Evolutionary conservation across 2,797 vertebrate species (phyloP).

Genomic region (Eulemur albifrons): DNA sequence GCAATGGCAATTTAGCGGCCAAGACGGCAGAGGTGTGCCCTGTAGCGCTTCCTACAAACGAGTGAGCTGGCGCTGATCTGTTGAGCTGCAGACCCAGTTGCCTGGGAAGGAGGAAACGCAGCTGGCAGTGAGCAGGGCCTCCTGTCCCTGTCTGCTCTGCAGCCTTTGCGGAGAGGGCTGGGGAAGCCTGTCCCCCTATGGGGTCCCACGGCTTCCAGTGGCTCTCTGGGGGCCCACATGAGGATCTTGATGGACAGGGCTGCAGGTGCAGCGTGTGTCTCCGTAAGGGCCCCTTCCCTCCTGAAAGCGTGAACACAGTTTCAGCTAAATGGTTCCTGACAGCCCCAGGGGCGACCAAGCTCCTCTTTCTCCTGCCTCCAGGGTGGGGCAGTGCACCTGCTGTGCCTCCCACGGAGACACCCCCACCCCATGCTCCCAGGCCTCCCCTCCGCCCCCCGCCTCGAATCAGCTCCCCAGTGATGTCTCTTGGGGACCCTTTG

Average conservation of each 20-base stretch:
- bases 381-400: background rate
- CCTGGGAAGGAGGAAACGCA: too few relatives aligned
- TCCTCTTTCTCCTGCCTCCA: background rate
- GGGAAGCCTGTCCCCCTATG: accelerated
- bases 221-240: background rate
- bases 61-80: background rate
- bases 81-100: background rate
- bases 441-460: background rate
- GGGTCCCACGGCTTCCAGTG: background rate
- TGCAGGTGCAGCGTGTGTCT: background rate
- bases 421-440: too few relatives aligned
- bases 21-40: accelerated
- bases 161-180: background rate
- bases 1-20: background rate
- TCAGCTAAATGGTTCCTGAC: background rate
- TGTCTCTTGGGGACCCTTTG: constrained; percentile 36
- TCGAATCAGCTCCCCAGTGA: constrained; percentile 30
- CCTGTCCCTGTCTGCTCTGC: too few relatives aligned
- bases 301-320: background rate
- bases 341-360: background rate
- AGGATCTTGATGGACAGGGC: background rate
- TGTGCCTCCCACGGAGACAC: background rate
- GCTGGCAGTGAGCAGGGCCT: background rate
- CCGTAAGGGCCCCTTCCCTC: background rate
- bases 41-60: background rate